Evolutionary conservation across 92 coral and sea anemone genomes (phyloP), one percentile per base, ranked within the genome.

Genomic region (Galaxea fascicularis): DNA sequence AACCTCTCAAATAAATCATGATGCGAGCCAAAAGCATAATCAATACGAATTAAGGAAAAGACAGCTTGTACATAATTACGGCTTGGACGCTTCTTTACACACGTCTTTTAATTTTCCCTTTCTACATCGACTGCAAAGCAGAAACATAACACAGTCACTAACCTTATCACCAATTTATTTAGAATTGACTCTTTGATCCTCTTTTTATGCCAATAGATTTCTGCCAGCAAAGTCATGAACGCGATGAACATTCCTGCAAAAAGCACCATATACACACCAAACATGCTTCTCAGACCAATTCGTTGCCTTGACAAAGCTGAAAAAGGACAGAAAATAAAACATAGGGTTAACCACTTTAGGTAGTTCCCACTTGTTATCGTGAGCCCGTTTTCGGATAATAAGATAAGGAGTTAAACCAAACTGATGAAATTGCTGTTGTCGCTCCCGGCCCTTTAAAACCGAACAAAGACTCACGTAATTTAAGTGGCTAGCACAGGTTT

Each of bases 141-240:
- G 10, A 58, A 20, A 18, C 18, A 4, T 4, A 12, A 16, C 16
- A 27, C 6, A 29, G 35, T 66, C 20, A 46, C 56, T 21, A 46
- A 71, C 76, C 76, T 71, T 71, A 46, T 71, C 27, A 71, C 58
- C 57, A 71, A 6, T 17, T 71, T 71, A 35, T 46, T 71, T n/a
- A 71, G 6, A 41, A 24, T 71, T 14, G 76, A 71, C 7, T 46
- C 16, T 10, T 66, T 29, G 63, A 69, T 73, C 44, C 88, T 47
- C 86, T 79, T 64, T 78, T 79, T 71, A 35, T 71, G 73, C 96
- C 94, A 93, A 78, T 52, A 58, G 17, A 86, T 83, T 29, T 93
- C 97, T 21, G 54, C 84, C 58, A 76, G 71, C 20, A 91, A 69
- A 10, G 91, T 87, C n/a, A 93, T 52, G 78, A 93, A 91, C 8